Conservation (phyloP, 1,140 invertebrate species). For the Saccostrea glomerata region DNA sequence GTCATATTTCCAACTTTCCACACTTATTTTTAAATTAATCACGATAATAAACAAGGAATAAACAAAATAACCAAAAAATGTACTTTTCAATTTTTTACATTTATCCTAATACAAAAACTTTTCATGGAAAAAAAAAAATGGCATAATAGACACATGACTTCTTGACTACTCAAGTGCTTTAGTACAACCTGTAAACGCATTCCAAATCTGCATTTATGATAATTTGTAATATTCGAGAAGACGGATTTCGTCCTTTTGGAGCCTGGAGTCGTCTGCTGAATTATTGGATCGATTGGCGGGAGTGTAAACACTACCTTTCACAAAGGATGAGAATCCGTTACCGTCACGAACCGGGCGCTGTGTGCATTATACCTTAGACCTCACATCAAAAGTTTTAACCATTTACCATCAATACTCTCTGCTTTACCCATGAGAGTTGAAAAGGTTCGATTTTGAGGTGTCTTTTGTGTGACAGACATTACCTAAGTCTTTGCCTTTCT, state of each 20-base stretch:
- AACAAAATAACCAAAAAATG: not conserved
- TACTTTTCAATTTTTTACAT: too few relatives aligned
- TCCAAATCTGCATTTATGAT: not conserved
- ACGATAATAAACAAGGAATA: not conserved
- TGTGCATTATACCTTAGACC: constrained; percentile 35
- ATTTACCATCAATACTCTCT: constrained; percentile 1
- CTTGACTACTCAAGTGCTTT: not conserved
- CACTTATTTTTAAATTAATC: not conserved
- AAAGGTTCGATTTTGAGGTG: constrained; percentile 12
- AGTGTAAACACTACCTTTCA: constrained; percentile 36
- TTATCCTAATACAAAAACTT: not conserved
- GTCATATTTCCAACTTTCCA: too few relatives aligned
- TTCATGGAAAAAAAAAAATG: not conserved
- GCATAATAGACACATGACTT: too few relatives aligned
- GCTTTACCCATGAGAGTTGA: constrained; percentile 4
- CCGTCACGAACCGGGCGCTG: constrained; percentile 19
- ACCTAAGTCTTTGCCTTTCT: not conserved
- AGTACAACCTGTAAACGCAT: not conserved
- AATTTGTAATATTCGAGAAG: constrained; percentile 23
- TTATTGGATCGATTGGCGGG: constrained; percentile 17
- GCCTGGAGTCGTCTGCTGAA: constrained; percentile 31
- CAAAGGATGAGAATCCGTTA: constrained; percentile 27
- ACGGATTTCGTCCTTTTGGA: constrained; percentile 14
- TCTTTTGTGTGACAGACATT: constrained; percentile 13
- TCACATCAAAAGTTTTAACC: constrained; percentile 19